Percentiles rank a stretch among this genome's conserved stretches.
These are phyloP conservation scores for Macrosteles quadrilineatus DNA, from an alignment of 1,140 invertebrate genomes.

Conservation along the genomic window DNA sequence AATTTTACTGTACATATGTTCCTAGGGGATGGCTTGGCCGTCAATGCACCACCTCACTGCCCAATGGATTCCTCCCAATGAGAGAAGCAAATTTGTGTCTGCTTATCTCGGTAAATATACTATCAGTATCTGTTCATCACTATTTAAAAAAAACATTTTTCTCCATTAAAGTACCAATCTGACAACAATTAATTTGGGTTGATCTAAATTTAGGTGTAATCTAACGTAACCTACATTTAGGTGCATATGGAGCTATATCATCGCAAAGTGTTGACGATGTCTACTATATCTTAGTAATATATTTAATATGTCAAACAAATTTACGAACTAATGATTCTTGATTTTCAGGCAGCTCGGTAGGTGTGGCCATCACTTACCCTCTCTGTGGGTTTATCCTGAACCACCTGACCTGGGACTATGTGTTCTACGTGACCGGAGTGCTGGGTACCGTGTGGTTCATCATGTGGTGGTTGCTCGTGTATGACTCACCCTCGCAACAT, in stretches of 20 bases:
- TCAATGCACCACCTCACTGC: constrained; percentile 79
- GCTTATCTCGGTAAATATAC: constrained; percentile 66
- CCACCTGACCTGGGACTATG: constrained; percentile 69
- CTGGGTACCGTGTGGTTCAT: constrained; percentile 75
- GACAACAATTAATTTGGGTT: too few relatives aligned
- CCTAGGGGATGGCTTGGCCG: constrained; percentile 78
- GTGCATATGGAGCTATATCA: too few relatives aligned
- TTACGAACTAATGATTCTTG: too few relatives aligned
- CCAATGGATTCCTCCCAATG: constrained; percentile 80
- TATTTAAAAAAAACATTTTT: too few relatives aligned
- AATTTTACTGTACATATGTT: too few relatives aligned
- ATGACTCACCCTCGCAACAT: constrained; percentile 75
- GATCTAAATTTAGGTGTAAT: too few relatives aligned
- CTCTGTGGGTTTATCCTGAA: constrained; percentile 67
- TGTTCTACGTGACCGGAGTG: constrained; percentile 70
- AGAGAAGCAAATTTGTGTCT: constrained; percentile 72
- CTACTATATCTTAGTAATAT: too few relatives aligned
- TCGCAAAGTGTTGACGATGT: too few relatives aligned
- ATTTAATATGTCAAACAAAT: too few relatives aligned
- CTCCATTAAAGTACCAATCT: too few relatives aligned
- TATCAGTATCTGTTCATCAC: too few relatives aligned
- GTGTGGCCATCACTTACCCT: constrained; percentile 68
- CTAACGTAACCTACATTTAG: too few relatives aligned
- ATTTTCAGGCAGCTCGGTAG: constrained; percentile 68
- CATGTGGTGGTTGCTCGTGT: constrained; percentile 72